Conservation (phyloP, 1,140 invertebrate species). For the Cotesia vestalis region DNA sequence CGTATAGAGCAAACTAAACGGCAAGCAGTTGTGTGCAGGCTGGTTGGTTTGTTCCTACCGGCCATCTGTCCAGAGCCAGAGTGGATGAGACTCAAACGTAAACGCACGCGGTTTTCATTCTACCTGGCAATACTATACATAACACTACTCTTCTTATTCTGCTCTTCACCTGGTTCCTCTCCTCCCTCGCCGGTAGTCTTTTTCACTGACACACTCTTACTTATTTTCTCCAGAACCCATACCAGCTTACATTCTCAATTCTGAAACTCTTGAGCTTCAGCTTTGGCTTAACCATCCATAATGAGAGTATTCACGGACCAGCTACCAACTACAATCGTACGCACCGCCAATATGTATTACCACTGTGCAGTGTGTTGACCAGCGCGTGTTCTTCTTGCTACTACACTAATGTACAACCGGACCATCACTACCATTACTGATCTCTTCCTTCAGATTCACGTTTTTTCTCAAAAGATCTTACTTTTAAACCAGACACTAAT, state of each 20-base stretch:
- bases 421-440: too few relatives aligned
- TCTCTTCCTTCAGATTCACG: too few relatives aligned
- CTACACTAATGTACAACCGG: too few relatives aligned
- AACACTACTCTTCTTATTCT: background rate
- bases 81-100: background rate
- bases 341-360: constrained; percentile 7
- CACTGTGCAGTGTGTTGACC: constrained; percentile 13
- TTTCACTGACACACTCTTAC: background rate
- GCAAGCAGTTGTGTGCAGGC: constrained; percentile 25
- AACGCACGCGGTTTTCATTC: constrained; percentile 30
- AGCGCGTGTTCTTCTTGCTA: constrained; percentile 1
- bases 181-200: background rate
- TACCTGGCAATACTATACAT: background rate
- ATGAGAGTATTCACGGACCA: constrained; percentile 22
- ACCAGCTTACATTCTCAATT: too few relatives aligned
- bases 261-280: too few relatives aligned
- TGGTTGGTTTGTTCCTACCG: constrained; percentile 12
- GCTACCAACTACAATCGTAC: constrained; percentile 33
- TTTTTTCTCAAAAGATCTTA: too few relatives aligned
- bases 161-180: constrained; percentile 17
- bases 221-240: constrained; percentile 30
- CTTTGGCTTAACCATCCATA: too few relatives aligned
- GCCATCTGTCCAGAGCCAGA: constrained; percentile 29
- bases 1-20: background rate
- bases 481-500: too few relatives aligned